Conservation (phyloP, 2,797 vertebrate genomes). For the Pseudomugil gertrudae region DNA sequence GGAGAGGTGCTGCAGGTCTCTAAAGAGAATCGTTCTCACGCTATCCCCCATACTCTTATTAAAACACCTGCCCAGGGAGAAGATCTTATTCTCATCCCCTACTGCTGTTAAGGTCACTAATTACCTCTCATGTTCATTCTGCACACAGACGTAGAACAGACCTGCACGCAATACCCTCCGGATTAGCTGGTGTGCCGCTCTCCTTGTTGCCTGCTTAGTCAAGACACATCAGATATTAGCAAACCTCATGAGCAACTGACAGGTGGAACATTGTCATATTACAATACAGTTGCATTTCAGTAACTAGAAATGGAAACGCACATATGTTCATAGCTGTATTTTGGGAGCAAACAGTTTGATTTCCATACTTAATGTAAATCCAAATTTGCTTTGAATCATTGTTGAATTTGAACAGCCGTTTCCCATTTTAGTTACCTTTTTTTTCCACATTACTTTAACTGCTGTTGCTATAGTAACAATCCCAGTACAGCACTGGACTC, state of each 20-base stretch:
- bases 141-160: slow-evolving; percentile 38
- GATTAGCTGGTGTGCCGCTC: slow-evolving; percentile 30
- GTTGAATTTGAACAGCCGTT: slow-evolving; percentile 22
- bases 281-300: not conserved
- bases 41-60: slow-evolving; percentile 79
- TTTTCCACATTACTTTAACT: slow-evolving; percentile 36
- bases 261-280: not conserved
- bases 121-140: slow-evolving; percentile 54
- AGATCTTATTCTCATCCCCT: slow-evolving; percentile 59
- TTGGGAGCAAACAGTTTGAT: slow-evolving; percentile 14
- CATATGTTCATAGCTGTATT: not conserved
- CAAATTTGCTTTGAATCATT: slow-evolving; percentile 13
- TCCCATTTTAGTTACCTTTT: slow-evolving; percentile 22
- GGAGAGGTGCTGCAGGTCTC: slow-evolving; percentile 58
- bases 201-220: slow-evolving; percentile 28
- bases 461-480: slow-evolving; percentile 68
- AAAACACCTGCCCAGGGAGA: slow-evolving; percentile 70
- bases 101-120: slow-evolving; percentile 67
- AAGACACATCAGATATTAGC: slow-evolving; percentile 36
- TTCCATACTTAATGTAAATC: slow-evolving; percentile 7
- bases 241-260: slow-evolving; percentile 15
- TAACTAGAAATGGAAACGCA: not conserved
- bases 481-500: slow-evolving; percentile 29
- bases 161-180: slow-evolving; percentile 61
- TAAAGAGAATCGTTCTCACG: slow-evolving; percentile 71